A percentile compares a stretch with the other conserved stretches of the same genome.
phyloP scores from a whole-genome alignment of 2,888 invertebrate species.

The Cordilura impudica region DNA sequence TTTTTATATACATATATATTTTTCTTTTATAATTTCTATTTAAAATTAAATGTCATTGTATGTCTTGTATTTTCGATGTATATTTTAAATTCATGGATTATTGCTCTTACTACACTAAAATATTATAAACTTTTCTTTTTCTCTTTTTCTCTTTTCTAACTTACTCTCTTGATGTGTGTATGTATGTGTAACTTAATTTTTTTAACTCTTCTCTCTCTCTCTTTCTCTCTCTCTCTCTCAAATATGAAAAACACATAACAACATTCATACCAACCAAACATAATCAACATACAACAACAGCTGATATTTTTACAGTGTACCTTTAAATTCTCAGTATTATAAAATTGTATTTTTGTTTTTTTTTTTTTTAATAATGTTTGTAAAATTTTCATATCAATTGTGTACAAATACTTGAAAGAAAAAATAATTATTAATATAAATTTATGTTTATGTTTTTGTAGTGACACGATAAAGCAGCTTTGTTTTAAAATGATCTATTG shows the following conservation, averaged over 20 bases:
- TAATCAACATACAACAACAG: constrained; percentile 44
- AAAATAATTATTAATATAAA: constrained; percentile 3
- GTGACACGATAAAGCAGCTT: constrained; percentile 29
- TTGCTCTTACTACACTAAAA: constrained; percentile 24
- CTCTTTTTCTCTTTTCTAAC: constrained; percentile 32
- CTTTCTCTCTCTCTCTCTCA: too few relatives aligned
- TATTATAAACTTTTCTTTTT: constrained; percentile 40
- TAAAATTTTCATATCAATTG: constrained; percentile 25
- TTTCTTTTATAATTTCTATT: constrained; percentile 3
- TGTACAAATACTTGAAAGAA: constrained; percentile 33
- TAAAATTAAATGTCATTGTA: constrained; percentile 39
- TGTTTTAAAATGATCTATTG: background rate
- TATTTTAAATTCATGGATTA: constrained; percentile 2
- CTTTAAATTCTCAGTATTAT: constrained; percentile 1
- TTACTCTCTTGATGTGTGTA: constrained; percentile 48
- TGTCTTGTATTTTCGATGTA: constrained; percentile 6
- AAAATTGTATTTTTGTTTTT: background rate
- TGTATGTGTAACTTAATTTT: constrained; percentile 34
- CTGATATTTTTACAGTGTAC: constrained; percentile 50
- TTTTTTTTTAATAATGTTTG: background rate
- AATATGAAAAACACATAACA: constrained; percentile 25
- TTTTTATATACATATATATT: background rate
- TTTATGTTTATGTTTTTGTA: constrained; percentile 21
- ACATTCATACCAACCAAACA: constrained; percentile 25
- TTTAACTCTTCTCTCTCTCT: too few relatives aligned